Evolutionary conservation across 2,113 vertebrate species (phyloP).

Genomic region (Ia io): DNA sequence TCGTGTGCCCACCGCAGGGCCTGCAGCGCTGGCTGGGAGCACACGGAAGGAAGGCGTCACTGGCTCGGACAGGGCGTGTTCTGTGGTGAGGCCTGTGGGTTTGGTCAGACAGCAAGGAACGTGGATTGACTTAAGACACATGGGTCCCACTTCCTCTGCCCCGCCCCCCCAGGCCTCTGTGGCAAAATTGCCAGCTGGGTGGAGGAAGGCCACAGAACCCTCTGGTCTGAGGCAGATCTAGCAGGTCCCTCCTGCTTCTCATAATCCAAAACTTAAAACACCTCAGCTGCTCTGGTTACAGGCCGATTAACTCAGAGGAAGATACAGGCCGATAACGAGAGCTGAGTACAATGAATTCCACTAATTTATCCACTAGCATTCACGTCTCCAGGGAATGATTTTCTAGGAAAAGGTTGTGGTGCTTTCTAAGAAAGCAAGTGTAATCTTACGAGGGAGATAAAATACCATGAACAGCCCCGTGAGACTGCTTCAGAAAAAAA

Average conservation of each 20-base stretch:
- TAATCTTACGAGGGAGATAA: slow-evolving; percentile 67
- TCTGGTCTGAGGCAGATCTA: background rate
- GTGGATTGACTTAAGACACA: background rate
- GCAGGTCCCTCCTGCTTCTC: background rate
- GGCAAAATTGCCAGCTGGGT: background rate
- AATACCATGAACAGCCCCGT: slow-evolving; percentile 48
- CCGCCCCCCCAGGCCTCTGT: background rate
- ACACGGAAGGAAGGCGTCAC: background rate
- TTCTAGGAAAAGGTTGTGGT: slow-evolving; percentile 73
- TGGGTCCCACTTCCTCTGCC: slow-evolving; percentile 23
- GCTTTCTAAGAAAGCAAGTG: slow-evolving; percentile 78
- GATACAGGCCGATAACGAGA: background rate
- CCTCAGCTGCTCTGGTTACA: background rate
- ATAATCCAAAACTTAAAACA: background rate
- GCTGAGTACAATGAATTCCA: background rate
- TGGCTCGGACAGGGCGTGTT: background rate
- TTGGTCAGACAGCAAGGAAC: background rate
- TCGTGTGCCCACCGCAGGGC: fast-evolving
- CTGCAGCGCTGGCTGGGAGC: background rate
- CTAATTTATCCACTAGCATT: slow-evolving; percentile 48
- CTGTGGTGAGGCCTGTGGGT: slow-evolving; percentile 15
- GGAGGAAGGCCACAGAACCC: background rate
- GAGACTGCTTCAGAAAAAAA: slow-evolving; percentile 35
- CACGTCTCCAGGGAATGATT: slow-evolving; percentile 59
- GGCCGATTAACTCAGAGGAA: background rate